These are phyloP conservation scores for Apolygus lucorum DNA, from an alignment of 1,140 invertebrate species.

Conservation along the genomic window DNA sequence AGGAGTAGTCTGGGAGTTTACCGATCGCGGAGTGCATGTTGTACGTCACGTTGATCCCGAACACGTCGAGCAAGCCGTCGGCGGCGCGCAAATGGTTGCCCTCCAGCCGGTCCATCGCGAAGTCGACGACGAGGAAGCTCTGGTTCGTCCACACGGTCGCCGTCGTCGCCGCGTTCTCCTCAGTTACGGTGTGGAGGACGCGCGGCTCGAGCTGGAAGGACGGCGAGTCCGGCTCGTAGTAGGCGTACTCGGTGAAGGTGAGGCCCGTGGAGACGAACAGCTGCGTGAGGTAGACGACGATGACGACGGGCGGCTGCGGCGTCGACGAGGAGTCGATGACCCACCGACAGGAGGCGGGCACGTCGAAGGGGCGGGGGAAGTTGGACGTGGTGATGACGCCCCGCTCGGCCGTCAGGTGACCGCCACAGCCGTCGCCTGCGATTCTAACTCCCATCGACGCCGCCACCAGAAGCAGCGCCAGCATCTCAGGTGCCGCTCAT, in stretches of 20 bases:
- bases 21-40: constrained; percentile 47
- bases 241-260: constrained; percentile 71
- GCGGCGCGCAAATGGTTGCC: constrained; percentile 75
- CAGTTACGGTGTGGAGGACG: constrained; percentile 26
- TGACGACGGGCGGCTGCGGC: constrained; percentile 38
- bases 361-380: constrained; percentile 66
- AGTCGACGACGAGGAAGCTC: constrained; percentile 67
- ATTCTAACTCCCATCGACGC: constrained; percentile 8
- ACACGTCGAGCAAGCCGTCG: constrained; percentile 70
- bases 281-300: constrained; percentile 79
- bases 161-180: constrained; percentile 52
- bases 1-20: constrained; percentile 43
- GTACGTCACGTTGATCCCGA: constrained; percentile 88
- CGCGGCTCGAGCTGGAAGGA: constrained; percentile 26
- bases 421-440: constrained; percentile 46
- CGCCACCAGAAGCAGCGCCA: constrained; percentile 18
- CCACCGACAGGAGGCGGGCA: constrained; percentile 77
- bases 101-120: constrained; percentile 60
- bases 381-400: constrained; percentile 71
- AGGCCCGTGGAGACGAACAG: constrained; percentile 72
- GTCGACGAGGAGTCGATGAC: constrained; percentile 64
- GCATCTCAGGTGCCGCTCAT: constrained; percentile 15
- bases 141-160: constrained; percentile 58
- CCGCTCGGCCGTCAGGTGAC: constrained; percentile 47
- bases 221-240: constrained; percentile 54